These are phyloP conservation scores for Toxotes lorentzi DNA, from an alignment of 2,797 vertebrate genomes.

Conservation along the genomic window DNA sequence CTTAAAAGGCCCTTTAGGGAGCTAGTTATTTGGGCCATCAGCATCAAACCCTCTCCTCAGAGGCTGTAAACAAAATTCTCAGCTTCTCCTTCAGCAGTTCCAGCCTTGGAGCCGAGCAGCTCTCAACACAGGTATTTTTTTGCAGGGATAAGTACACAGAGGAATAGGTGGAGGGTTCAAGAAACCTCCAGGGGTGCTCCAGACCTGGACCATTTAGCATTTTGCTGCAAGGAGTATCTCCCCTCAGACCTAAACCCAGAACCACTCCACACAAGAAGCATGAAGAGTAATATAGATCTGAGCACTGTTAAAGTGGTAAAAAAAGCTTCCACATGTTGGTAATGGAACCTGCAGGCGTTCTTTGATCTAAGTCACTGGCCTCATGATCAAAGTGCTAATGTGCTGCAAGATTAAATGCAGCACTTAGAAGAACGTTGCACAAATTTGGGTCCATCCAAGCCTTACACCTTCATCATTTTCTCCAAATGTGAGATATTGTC, in stretches of 20 bases:
- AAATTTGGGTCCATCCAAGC: too few relatives aligned
- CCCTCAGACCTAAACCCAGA: slow-evolving; percentile 16
- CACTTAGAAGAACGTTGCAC: background rate
- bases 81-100: slow-evolving; percentile 23
- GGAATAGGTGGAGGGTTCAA: slow-evolving; percentile 41
- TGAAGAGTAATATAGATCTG: background rate
- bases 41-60: slow-evolving; percentile 38
- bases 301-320: background rate
- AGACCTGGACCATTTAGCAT: slow-evolving; percentile 47
- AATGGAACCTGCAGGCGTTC: slow-evolving; percentile 1
- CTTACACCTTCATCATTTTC: background rate
- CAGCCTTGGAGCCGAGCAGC: slow-evolving; percentile 36
- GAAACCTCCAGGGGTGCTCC: slow-evolving; percentile 41
- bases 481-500: too few relatives aligned
- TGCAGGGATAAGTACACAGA: slow-evolving; percentile 39
- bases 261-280: background rate
- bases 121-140: slow-evolving; percentile 26
- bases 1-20: slow-evolving; percentile 45
- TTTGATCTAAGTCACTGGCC: background rate
- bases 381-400: background rate
- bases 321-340: background rate
- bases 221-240: slow-evolving; percentile 32
- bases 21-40: slow-evolving; percentile 45
- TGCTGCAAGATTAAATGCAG: background rate
- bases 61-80: slow-evolving; percentile 45